Percentiles rank a stretch among this genome's conserved stretches.
Evolutionary conservation across 2,888 invertebrate genomes (phyloP).

Genomic region (Sesia bembeciformis): DNA sequence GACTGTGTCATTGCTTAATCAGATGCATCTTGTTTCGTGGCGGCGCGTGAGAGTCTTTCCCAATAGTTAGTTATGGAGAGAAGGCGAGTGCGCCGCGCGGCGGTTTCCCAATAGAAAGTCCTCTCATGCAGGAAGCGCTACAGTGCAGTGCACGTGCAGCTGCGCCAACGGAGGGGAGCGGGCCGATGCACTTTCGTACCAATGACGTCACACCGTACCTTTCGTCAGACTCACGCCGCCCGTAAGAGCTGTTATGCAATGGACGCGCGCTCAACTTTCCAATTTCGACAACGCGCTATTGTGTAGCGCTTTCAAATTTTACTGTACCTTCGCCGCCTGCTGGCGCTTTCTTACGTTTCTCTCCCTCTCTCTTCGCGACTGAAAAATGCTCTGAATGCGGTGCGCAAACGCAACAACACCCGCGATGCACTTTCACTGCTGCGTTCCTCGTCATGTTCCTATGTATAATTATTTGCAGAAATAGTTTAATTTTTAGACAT

Average conservation of each 20-base stretch:
- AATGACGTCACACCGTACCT: slow-evolving; percentile 61
- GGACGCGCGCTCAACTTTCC: slow-evolving; percentile 70
- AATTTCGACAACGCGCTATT: slow-evolving; percentile 74
- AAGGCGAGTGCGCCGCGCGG: slow-evolving; percentile 35
- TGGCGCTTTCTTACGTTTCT: slow-evolving; percentile 68
- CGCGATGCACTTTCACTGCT: slow-evolving; percentile 66
- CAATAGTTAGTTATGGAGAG: slow-evolving; percentile 43
- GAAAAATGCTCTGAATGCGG: slow-evolving; percentile 65
- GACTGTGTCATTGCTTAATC: slow-evolving; percentile 46
- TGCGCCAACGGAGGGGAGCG: slow-evolving; percentile 10
- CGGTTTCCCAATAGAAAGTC: slow-evolving; percentile 72
- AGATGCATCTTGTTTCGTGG: slow-evolving; percentile 59
- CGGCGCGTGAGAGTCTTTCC: slow-evolving; percentile 60
- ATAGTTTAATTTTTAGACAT: no score
- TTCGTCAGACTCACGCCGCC: slow-evolving; percentile 66
- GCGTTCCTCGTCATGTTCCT: slow-evolving; percentile 23
- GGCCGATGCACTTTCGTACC: slow-evolving; percentile 71
- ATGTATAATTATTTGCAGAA: no score
- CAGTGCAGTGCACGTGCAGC: slow-evolving; percentile 35
- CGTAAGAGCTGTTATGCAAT: slow-evolving; percentile 69
- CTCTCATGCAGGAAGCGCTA: slow-evolving; percentile 61
- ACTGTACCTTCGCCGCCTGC: slow-evolving; percentile 57
- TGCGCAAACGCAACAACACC: slow-evolving; percentile 42
- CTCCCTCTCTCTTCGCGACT: slow-evolving; percentile 51
- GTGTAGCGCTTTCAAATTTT: slow-evolving; percentile 74